Evolutionary conservation across 2,797 vertebrate species (phyloP), one percentile per base, ranked within the genome.

Genomic region (Chiloscyllium punctatum): DNA sequence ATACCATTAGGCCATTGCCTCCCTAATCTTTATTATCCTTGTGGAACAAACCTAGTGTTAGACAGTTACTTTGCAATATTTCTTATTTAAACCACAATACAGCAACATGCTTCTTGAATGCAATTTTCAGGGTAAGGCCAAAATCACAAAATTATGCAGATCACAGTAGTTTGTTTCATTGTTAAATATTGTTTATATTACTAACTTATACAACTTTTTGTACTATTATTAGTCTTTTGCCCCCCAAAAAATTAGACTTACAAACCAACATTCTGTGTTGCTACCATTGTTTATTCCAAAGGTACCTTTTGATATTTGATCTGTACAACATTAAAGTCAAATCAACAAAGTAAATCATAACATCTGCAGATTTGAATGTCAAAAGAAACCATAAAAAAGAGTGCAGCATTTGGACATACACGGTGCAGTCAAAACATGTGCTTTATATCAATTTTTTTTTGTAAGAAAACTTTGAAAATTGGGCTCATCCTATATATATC

Each of bases 351-450:
- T 53, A 77, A 95, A 95, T 71, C 33, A 30, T 95, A 95, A 95
- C 94, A 95, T 95, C 94, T 77, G 71, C 30, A n/a, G 94, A 95
- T 74, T n/a, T 95, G 71, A 74, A 95, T 95, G 94, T 95, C 94
- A 95, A 95, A 77, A 77, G 94, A 51, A 77, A 57, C 71, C 30
- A 16, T 57, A 77, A 94, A 68, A 48, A 95, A 74, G 33, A 66
- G 71, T 77, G 71, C 94, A 74, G 51, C 94, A 95, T 74, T 71
- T 95, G 94, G 48, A 48, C 72, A 74, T 9, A n/a, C 77, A 95
- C n/a, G 71, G 48, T 74, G 71, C 48, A 18, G 69, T 77, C 48
- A 95, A 69, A 69, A 95, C 94, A 95, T 77, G 27, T 95, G 94
- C 94, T 95, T 95, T 95, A 48, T 77, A 95, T 95, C 71, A 95